A percentile compares a stretch with the other conserved stretches of the same genome.
Evolutionary conservation across 2,113 vertebrate species (phyloP).

Genomic region (Elaphurus davidianus): DNA sequence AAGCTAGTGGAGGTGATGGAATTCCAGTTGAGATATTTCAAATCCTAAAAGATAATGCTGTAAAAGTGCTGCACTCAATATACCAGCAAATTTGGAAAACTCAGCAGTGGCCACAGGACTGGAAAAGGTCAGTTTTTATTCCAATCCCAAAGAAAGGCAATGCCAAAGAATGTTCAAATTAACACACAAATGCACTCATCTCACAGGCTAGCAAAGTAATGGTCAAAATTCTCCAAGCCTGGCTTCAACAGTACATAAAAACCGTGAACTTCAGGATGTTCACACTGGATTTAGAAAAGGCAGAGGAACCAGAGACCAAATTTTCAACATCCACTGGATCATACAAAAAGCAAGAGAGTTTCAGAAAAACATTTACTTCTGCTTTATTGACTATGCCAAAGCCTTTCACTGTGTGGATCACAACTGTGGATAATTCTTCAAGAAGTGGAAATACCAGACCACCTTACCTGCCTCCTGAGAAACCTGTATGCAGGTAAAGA

Average conservation of each 20-base stretch:
- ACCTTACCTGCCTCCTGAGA: neutral
- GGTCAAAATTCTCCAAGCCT: neutral
- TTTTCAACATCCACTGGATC: neutral
- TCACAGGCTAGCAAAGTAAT: neutral
- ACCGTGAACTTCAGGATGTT: neutral
- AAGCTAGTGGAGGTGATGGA: neutral
- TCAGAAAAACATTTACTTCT: neutral
- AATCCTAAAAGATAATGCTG: neutral
- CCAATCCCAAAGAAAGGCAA: neutral
- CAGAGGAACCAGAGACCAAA: neutral
- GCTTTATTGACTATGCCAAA: neutral
- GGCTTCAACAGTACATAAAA: neutral
- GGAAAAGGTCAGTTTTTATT: neutral
- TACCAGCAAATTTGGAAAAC: neutral
- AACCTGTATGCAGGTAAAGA: neutral
- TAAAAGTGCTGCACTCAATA: neutral
- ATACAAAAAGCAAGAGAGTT: neutral
- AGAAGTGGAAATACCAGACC: neutral
- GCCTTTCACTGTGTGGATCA: neutral
- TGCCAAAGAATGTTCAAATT: neutral
- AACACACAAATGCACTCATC: neutral
- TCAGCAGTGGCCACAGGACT: neutral
- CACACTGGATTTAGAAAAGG: neutral
- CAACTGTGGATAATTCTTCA: neutral
- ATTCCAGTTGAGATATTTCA: neutral